Conservation (phyloP, 2,797 vertebrate species). For the Pipistrellus pygmaeus region DNA sequence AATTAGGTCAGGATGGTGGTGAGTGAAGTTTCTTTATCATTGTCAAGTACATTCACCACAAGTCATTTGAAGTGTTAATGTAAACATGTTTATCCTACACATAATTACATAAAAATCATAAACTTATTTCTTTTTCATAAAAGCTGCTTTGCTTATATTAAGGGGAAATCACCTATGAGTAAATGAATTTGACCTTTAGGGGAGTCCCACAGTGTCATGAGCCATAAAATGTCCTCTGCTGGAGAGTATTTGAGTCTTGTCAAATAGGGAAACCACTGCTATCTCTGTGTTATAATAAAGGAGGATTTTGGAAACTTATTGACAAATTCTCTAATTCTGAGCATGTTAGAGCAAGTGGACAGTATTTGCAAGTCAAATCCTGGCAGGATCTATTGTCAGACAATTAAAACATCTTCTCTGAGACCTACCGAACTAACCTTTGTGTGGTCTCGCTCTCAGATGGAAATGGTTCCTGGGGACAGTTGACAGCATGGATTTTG, state of each 20-base stretch:
- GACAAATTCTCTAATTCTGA: conserved; percentile 83
- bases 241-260: conserved; percentile 54
- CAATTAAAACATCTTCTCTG: conserved; percentile 92
- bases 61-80: background rate
- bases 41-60: background rate
- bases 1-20: background rate
- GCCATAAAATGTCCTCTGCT: conserved; percentile 56
- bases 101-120: background rate
- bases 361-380: conserved; percentile 89
- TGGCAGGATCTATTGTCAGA: conserved; percentile 87
- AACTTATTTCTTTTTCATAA: conserved; percentile 54
- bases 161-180: conserved; percentile 57
- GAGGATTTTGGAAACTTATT: conserved; percentile 78
- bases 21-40: background rate
- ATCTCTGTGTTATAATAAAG: conserved; percentile 76
- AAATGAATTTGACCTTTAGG: conserved; percentile 65
- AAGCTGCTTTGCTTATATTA: conserved; percentile 16
- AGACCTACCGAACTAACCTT: conserved; percentile 92
- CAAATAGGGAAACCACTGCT: conserved; percentile 61
- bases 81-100: conserved; percentile 42
- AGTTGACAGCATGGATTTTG: conserved; percentile 89
- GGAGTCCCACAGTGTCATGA: conserved; percentile 39
- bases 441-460: conserved; percentile 95
- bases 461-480: conserved; percentile 87
- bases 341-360: conserved; percentile 83